phyloP scores from a whole-genome alignment of 2,113 vertebrate genomes.

The Podarcis raffonei region DNA sequence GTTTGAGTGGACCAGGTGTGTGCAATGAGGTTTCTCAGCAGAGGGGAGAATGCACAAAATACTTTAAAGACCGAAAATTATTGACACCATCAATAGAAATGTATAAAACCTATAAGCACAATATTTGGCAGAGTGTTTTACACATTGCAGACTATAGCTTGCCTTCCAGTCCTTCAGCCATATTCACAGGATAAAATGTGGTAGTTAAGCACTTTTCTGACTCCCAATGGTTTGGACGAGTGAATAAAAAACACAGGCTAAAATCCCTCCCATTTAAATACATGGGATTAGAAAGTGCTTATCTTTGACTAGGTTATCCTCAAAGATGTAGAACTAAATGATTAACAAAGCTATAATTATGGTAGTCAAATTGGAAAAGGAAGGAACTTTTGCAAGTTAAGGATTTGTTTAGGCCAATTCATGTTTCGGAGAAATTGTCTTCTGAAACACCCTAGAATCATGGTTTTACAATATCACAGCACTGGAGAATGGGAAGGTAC shows the following conservation, averaged over 20 bases:
- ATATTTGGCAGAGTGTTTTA: not conserved
- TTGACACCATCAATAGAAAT: not conserved
- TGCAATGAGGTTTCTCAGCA: not conserved
- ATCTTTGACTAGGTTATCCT: not conserved
- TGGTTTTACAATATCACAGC: not conserved
- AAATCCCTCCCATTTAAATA: constrained; percentile 17
- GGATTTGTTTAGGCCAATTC: not conserved
- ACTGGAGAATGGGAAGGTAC: not conserved
- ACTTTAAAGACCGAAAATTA: not conserved
- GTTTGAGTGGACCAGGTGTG: not conserved
- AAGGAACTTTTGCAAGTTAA: not conserved
- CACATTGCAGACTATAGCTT: not conserved
- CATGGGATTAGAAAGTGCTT: constrained; percentile 1
- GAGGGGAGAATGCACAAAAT: not conserved
- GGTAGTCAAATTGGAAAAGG: constrained; percentile 12
- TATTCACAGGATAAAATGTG: not conserved
- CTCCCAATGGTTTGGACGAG: not conserved
- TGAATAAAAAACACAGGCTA: not conserved
- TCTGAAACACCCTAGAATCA: not conserved
- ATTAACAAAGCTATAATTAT: constrained; percentile 26
- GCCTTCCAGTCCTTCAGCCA: not conserved
- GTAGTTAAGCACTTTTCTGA: not conserved
- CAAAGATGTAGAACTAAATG: not conserved
- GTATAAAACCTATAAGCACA: not conserved
- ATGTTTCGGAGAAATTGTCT: not conserved